Evolutionary conservation across 2,113 vertebrate species (phyloP), one percentile per base, ranked within the genome.

Genomic region (Empidonax alnorum): DNA sequence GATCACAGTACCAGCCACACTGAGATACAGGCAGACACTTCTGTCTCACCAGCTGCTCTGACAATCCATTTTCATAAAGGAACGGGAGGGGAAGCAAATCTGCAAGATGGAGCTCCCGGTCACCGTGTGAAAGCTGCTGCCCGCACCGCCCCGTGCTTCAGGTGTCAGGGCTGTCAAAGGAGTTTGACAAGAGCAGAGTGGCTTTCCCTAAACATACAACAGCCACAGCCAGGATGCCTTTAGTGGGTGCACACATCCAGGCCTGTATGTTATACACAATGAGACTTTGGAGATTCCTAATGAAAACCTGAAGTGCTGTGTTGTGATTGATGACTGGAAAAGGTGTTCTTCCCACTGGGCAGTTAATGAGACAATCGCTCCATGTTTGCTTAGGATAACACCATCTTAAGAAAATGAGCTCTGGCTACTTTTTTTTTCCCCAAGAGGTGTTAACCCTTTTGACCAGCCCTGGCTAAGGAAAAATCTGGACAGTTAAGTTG

Each of bases 1-100:
- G 94, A 94, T 86, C 94, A 81, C 92, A 93, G 96, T 96, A 86
- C 91, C 96, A 96, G 96, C 96, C 93, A 93, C 90, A 92, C 93
- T 95, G 96, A 95, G 92, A 94, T 92, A 96, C 92, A 96, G 94
- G 96, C 96, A 95, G 96, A 96, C 96, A 96, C 95, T 97, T 96
- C 96, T 96, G 92, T 96, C 94, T 95, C 94, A 97, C 96, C 94
- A 97, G 96, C 96, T 97, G 96, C 94, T 96, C 96, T 94, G 93
- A 96, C 96, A 96, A 96, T 95, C 96, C 96, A 96, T 97, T 96
- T 96, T 96, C 96, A 95, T 96, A 93, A 93, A 95, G 92, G 84
- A 96, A 90, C 49, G 87, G 92, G 88, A 94, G 90, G 93, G 93
- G 92, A 95, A 86, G 94, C 90, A 90, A 92, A 97, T 92, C 93